These are phyloP conservation scores for Octodonta nipae DNA, from an alignment of 2,888 invertebrate species.

Conservation along the genomic window DNA sequence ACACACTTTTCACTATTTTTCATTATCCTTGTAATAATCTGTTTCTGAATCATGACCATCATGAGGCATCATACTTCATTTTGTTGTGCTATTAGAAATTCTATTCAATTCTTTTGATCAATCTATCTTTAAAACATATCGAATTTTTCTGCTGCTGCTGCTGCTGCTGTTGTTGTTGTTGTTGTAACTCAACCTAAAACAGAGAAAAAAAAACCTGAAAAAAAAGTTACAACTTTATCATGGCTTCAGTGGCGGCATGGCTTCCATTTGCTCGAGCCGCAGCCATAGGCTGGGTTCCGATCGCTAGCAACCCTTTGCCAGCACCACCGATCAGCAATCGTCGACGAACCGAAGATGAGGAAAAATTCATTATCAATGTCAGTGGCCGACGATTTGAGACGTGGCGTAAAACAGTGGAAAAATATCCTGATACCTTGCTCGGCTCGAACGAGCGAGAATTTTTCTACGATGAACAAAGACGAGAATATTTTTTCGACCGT, in stretches of 20 bases:
- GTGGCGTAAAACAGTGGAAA: constrained; percentile 97
- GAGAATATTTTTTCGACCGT: constrained; percentile 98
- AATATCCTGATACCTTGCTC: constrained; percentile 95
- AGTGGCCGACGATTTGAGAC: constrained; percentile 95
- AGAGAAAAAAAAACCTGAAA: no score
- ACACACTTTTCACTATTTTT: no score
- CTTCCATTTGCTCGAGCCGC: constrained; percentile 99
- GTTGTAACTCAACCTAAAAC: no score
- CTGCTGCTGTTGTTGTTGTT: no score
- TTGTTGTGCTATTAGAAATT: no score
- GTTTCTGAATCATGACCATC: no score
- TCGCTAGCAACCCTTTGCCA: constrained; percentile 94
- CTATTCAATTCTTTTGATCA: no score
- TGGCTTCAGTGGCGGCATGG: constrained; percentile 99
- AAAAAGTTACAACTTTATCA: no score
- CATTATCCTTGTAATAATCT: no score
- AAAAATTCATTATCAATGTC: constrained; percentile 94
- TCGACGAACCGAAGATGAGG: constrained; percentile 84
- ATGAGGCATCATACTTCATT: no score
- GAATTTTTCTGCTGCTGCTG: no score
- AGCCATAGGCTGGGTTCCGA: constrained; percentile 99
- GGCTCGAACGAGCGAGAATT: constrained; percentile 96
- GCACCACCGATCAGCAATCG: constrained; percentile 89
- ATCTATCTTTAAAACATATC: no score
- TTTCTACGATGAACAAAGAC: constrained; percentile 96